phyloP scores from a whole-genome alignment of 2,113 vertebrate species.

The Bubalus kerabau region DNA sequence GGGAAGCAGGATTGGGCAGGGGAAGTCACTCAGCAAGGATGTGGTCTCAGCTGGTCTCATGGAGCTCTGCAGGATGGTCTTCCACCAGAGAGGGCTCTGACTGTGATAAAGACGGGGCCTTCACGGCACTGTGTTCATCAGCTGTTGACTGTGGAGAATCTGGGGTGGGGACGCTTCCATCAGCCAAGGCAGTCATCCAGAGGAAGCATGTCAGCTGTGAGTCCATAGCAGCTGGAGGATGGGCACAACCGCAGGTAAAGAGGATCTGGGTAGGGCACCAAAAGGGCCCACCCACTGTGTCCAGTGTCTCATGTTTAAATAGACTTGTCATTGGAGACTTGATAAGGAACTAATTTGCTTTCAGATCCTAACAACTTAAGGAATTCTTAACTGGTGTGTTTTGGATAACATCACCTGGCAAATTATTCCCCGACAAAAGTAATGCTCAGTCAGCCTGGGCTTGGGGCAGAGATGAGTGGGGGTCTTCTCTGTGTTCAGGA shows the following conservation, averaged over 20 bases:
- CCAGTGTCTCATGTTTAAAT: neutral
- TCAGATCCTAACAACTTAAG: neutral
- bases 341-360: neutral
- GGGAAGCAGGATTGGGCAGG: neutral
- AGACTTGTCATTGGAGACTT: neutral
- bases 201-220: neutral
- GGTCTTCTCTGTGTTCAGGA: neutral
- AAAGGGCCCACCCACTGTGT: neutral
- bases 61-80: neutral
- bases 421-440: neutral
- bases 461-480: neutral
- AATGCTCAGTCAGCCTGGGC: neutral
- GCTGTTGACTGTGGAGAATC: neutral
- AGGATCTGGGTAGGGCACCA: neutral
- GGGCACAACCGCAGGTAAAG: neutral
- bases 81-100: neutral
- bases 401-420: neutral
- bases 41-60: neutral
- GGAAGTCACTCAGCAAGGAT: neutral
- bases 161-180: neutral
- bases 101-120: neutral
- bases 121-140: neutral
- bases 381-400: conserved; percentile 21
- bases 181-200: neutral
- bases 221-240: neutral